Evolutionary conservation across 1,140 invertebrate genomes (phyloP).

Genomic region (Meloidogyne hapla): DNA sequence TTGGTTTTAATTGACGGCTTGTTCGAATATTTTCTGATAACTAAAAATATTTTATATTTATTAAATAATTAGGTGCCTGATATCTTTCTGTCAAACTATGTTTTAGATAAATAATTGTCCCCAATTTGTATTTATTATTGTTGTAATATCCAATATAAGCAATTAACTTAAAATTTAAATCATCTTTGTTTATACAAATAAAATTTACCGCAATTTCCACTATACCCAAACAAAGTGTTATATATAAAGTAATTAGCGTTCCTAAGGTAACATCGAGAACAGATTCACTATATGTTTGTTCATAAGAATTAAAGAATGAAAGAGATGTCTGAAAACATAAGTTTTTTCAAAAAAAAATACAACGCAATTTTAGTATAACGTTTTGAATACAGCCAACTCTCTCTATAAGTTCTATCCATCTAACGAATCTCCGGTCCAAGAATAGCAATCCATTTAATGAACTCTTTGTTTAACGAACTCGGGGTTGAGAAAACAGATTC

Average conservation of each 20-base stretch:
- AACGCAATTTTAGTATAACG: too few species aligned
- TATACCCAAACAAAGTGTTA: background rate
- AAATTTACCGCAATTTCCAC: background rate
- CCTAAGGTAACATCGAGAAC: background rate
- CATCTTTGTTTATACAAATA: too few species aligned
- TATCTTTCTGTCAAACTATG: slow-evolving; percentile 11
- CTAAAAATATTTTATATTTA: background rate
- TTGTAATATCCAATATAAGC: background rate
- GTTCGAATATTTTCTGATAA: background rate
- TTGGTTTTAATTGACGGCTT: slow-evolving; percentile 6
- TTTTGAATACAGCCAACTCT: too few species aligned
- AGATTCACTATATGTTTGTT: slow-evolving; percentile 1
- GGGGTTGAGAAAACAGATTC: too few species aligned
- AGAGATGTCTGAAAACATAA: background rate
- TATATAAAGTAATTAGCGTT: background rate
- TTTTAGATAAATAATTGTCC: background rate
- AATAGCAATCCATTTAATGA: too few species aligned
- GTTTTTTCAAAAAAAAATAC: too few species aligned
- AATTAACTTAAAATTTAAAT: background rate
- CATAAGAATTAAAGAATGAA: background rate
- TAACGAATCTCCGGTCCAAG: too few species aligned
- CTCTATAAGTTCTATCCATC: too few species aligned
- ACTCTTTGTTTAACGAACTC: too few species aligned
- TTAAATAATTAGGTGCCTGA: background rate
- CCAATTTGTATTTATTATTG: background rate